Conservation (phyloP, 2,797 vertebrate species). For the Enteromius fasciolatus region DNA sequence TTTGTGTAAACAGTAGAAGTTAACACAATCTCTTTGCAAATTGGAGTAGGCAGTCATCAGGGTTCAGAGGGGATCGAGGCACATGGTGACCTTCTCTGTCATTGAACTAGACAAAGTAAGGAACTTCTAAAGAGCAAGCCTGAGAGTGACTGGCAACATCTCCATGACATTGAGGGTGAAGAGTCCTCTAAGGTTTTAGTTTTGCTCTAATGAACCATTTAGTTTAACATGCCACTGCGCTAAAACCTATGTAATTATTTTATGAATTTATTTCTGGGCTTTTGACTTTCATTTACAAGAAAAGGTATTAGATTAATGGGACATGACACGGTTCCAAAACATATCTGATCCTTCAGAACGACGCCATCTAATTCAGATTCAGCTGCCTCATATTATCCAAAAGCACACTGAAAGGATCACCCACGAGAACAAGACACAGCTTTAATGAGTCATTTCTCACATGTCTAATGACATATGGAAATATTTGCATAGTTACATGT, state of each 20-base stretch:
- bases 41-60: background rate
- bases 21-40: slow-evolving; percentile 1
- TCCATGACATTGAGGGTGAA: slow-evolving; percentile 4
- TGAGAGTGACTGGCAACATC: background rate
- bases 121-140: background rate
- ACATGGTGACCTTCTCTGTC: background rate
- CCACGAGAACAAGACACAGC: slow-evolving; percentile 40
- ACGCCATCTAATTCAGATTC: background rate
- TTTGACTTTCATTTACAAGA: background rate
- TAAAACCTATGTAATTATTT: slow-evolving; percentile 7
- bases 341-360: background rate
- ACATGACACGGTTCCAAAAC: slow-evolving; percentile 1
- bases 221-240: background rate
- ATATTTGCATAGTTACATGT: slow-evolving; percentile 55
- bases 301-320: background rate
- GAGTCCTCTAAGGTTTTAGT: background rate
- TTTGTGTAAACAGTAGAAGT: slow-evolving; percentile 8
- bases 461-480: slow-evolving; percentile 59
- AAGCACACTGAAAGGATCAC: slow-evolving; percentile 39
- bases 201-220: background rate
- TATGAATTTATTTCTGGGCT: background rate
- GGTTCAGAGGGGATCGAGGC: background rate
- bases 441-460: slow-evolving; percentile 48
- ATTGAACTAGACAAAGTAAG: slow-evolving; percentile 1
- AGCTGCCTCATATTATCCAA: slow-evolving; percentile 41